phyloP scores from a whole-genome alignment of 2,888 invertebrate genomes.

The Himalopsyche tibetana region DNA sequence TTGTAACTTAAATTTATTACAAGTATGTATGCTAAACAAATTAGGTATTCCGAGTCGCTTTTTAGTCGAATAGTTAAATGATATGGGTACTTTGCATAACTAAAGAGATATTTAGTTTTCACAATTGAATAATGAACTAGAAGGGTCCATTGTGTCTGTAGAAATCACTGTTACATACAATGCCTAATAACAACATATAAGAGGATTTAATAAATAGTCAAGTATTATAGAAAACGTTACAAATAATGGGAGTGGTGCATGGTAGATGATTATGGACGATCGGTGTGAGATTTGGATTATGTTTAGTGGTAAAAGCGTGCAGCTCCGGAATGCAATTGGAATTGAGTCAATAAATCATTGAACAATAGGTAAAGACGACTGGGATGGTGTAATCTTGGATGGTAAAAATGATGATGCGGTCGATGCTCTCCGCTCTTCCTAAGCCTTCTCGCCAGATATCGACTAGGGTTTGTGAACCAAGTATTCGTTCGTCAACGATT shows the following conservation, averaged over 20 bases:
- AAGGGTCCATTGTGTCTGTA: slow-evolving; percentile 27
- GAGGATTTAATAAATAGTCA: slow-evolving; percentile 18
- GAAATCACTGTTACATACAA: slow-evolving; percentile 20
- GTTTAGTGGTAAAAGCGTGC: slow-evolving; percentile 24
- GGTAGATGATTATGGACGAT: slow-evolving; percentile 12
- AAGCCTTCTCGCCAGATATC: background rate
- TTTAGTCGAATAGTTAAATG: background rate
- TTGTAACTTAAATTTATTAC: too few species aligned
- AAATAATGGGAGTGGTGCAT: slow-evolving; percentile 1
- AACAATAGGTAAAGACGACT: slow-evolving; percentile 23
- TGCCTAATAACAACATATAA: slow-evolving; percentile 19
- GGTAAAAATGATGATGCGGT: slow-evolving; percentile 36
- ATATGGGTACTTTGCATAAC: slow-evolving; percentile 5
- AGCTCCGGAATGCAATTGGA: slow-evolving; percentile 22
- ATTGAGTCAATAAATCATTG: slow-evolving; percentile 27
- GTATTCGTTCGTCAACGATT: background rate
- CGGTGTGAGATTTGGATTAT: slow-evolving; percentile 23
- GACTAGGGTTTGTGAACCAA: background rate
- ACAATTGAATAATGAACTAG: slow-evolving; percentile 36
- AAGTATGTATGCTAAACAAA: too few species aligned
- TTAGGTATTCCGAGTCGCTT: background rate
- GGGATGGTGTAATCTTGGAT: background rate
- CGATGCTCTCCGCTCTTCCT: background rate
- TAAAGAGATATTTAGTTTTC: slow-evolving; percentile 3
- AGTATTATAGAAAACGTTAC: background rate